Percentiles rank a stretch among this genome's conserved stretches.
These are phyloP conservation scores for Sisyra terminalis DNA, from an alignment of 2,888 invertebrate genomes.

Conservation along the genomic window DNA sequence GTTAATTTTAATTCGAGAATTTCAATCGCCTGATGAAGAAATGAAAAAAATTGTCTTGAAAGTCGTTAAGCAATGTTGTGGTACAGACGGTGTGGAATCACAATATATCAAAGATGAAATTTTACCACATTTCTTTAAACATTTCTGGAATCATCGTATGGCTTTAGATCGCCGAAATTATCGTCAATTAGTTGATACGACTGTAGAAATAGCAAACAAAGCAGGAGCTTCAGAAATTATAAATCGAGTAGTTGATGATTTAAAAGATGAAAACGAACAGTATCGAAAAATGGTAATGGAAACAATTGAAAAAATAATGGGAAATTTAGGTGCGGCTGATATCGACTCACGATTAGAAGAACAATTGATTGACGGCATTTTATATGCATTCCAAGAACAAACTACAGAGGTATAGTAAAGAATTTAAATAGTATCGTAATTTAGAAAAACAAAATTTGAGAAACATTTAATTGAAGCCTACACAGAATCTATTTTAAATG, in stretches of 20 bases:
- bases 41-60: constrained; percentile 99
- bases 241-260: constrained; percentile 93
- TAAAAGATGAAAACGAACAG: constrained; percentile 99
- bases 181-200: constrained; percentile 94
- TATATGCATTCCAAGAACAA: constrained; percentile 99
- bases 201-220: constrained; percentile 99
- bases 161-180: constrained; percentile 96
- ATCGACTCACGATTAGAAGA: constrained; percentile 97
- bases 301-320: constrained; percentile 97
- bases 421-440: no score
- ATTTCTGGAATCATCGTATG: constrained; percentile 99
- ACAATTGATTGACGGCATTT: constrained; percentile 95
- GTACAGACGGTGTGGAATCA: constrained; percentile 98
- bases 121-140: constrained; percentile 94
- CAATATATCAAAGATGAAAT: constrained; percentile 99
- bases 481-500: no score
- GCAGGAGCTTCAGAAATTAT: constrained; percentile 99
- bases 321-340: constrained; percentile 92
- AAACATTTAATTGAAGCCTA: no score
- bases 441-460: no score
- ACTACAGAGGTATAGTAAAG: constrained; percentile 95
- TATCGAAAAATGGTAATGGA: constrained; percentile 99
- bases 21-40: constrained; percentile 99
- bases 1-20: constrained; percentile 96
- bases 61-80: constrained; percentile 99